Evolutionary conservation across 2,888 invertebrate species (phyloP).

Genomic region (Andrena flavipes): DNA sequence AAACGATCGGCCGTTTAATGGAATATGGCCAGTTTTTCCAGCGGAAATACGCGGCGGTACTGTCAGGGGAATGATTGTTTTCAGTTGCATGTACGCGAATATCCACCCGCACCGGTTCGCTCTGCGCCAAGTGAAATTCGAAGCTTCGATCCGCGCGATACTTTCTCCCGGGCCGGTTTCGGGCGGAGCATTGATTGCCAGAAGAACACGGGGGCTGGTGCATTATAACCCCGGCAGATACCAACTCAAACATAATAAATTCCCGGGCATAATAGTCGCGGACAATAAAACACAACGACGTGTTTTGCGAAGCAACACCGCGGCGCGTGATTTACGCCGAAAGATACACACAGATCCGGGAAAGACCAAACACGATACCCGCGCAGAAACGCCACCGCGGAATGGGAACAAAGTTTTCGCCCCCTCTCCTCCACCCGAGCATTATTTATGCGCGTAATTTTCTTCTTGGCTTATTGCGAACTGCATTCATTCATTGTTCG

Average conservation of each 20-base stretch:
- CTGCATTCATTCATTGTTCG: constrained; percentile 67
- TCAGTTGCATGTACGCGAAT: background rate
- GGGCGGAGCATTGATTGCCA: background rate
- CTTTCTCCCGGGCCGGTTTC: background rate
- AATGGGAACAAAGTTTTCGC: constrained; percentile 56
- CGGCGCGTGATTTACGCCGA: constrained; percentile 26
- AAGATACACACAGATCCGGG: constrained; percentile 28
- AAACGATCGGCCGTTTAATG: constrained; percentile 11
- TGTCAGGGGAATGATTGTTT: background rate
- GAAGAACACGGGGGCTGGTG: background rate
- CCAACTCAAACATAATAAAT: constrained; percentile 33
- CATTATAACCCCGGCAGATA: background rate
- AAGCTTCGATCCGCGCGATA: background rate
- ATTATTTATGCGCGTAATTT: constrained; percentile 71
- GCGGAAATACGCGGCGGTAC: background rate
- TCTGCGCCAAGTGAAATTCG: background rate
- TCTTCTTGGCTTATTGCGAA: constrained; percentile 68
- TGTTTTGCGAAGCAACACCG: constrained; percentile 25
- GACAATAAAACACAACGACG: constrained; percentile 8
- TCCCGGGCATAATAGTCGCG: background rate
- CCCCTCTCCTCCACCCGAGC: background rate
- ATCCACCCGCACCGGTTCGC: background rate
- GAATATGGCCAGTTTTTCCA: constrained; percentile 16
- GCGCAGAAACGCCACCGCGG: constrained; percentile 8
- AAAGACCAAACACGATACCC: constrained; percentile 22